Evolutionary conservation across 2,888 invertebrate species (phyloP).

Genomic region (Drosophila peninsularis): DNA sequence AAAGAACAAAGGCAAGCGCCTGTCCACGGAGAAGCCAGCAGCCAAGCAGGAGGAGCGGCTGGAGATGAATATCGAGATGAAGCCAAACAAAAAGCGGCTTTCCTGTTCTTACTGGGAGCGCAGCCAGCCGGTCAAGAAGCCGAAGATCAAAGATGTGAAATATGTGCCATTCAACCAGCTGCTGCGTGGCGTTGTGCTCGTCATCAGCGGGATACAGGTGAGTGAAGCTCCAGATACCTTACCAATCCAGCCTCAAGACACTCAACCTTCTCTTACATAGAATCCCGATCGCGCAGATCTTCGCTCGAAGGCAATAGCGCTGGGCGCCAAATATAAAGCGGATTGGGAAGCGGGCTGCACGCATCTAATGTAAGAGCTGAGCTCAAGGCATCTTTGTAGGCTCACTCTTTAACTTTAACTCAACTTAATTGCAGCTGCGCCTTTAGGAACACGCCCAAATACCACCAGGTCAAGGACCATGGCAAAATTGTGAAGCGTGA

Average conservation of each 20-base stretch:
- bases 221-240: background rate
- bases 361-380: constrained; percentile 91
- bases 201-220: constrained; percentile 91
- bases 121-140: constrained; percentile 70
- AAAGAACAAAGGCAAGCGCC: constrained; percentile 37
- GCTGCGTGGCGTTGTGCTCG: constrained; percentile 89
- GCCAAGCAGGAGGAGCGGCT: background rate
- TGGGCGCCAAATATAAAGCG: constrained; percentile 92
- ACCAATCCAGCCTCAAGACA: background rate
- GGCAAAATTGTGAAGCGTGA: constrained; percentile 88
- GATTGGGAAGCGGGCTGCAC: constrained; percentile 92
- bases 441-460: constrained; percentile 95
- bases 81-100: constrained; percentile 51
- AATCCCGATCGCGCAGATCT: constrained; percentile 91
- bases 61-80: background rate
- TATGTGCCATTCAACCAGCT: constrained; percentile 87
- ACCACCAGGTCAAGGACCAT: constrained; percentile 88
- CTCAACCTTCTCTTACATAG: constrained; percentile 82
- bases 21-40: constrained; percentile 33
- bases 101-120: constrained; percentile 60
- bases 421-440: constrained; percentile 89
- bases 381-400: background rate
- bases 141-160: constrained; percentile 44
- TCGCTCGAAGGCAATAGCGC: constrained; percentile 88
- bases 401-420: background rate